Evolutionary conservation across 35 echinoderm and acorn worm species (phyloP).

Genomic region (Antedon bifida): DNA sequence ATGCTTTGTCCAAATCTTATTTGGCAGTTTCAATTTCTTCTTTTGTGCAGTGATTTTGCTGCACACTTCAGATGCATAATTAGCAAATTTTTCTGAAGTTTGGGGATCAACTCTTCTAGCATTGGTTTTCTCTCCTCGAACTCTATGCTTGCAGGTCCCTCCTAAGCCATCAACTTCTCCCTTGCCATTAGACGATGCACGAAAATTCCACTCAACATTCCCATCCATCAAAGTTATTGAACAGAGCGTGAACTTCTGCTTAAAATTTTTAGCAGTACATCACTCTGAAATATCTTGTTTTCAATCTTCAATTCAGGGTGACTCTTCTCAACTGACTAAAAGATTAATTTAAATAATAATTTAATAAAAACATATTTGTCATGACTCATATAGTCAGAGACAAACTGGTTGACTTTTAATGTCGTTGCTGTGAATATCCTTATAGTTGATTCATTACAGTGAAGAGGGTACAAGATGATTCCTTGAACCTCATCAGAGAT

Average conservation of each 20-base stretch:
- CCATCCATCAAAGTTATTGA: constrained; percentile 20
- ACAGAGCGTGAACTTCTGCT: constrained; percentile 10
- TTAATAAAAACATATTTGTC: constrained; percentile 25
- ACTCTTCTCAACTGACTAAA: neutral
- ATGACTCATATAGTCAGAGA: constrained; percentile 38
- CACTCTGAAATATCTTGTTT: constrained; percentile 4
- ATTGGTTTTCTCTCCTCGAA: constrained; percentile 13
- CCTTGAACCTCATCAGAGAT: neutral
- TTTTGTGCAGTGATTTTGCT: constrained; percentile 4
- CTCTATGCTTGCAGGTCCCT: constrained; percentile 14
- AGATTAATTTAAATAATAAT: too few relatives aligned
- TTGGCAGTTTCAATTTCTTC: too few relatives aligned
- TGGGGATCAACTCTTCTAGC: constrained; percentile 5
- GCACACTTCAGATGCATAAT: constrained; percentile 16
- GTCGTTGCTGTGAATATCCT: constrained; percentile 23
- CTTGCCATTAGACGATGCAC: constrained; percentile 21
- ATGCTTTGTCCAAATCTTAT: too few relatives aligned
- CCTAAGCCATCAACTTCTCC: constrained; percentile 19
- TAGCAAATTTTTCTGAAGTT: constrained; percentile 17
- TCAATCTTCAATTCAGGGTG: constrained; percentile 16
- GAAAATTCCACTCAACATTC: constrained; percentile 13
- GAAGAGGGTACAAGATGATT: constrained; percentile 16
- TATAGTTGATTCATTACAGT: constrained; percentile 15
- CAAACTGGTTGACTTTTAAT: constrained; percentile 22
- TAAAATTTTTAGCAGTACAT: constrained; percentile 18